A percentile compares a stretch with the other conserved stretches of the same genome.
phyloP scores from a whole-genome alignment of 2,888 invertebrate genomes.

The Macrostomum cliftonense region DNA sequence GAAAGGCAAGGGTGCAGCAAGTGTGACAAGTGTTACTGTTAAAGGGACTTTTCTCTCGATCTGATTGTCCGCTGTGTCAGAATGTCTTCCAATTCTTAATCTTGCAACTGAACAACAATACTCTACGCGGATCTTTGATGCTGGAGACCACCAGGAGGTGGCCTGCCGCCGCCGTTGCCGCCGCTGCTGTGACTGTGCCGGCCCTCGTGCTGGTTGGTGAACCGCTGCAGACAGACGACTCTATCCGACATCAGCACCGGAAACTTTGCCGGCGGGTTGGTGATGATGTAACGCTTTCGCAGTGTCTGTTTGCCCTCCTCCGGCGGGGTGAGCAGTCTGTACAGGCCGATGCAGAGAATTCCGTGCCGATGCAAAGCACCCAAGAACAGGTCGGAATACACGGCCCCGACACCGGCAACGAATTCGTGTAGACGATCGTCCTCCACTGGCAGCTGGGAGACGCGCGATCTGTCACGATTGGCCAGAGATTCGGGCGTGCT shows the following conservation, averaged over 20 bases:
- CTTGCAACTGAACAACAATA: too few species aligned
- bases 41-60: too few species aligned
- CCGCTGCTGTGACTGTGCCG: too few species aligned
- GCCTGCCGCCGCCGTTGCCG: too few species aligned
- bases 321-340: conserved; percentile 46
- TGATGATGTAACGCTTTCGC: conserved; percentile 95
- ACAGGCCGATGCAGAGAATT: conserved; percentile 95
- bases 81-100: too few species aligned
- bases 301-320: conserved; percentile 42
- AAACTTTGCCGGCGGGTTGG: conserved; percentile 97
- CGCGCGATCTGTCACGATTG: conserved; percentile 87
- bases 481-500: conserved; percentile 84
- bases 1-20: too few species aligned
- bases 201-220: too few species aligned
- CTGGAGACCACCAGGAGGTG: too few species aligned
- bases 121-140: too few species aligned
- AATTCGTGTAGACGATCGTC: conserved; percentile 79
- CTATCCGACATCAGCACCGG: conserved; percentile 87
- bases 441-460: conserved; percentile 90
- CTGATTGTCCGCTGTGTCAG: too few species aligned
- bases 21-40: too few species aligned
- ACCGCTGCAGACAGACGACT: conserved; percentile 37
- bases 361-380: conserved; percentile 85
- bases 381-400: conserved; percentile 85
- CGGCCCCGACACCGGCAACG: neutral